Percentiles rank a stretch among this genome's conserved stretches.
Conservation (phyloP, 37 sponge, comb jelly and placozoan species). For the Theonella swinhoei region DNA sequence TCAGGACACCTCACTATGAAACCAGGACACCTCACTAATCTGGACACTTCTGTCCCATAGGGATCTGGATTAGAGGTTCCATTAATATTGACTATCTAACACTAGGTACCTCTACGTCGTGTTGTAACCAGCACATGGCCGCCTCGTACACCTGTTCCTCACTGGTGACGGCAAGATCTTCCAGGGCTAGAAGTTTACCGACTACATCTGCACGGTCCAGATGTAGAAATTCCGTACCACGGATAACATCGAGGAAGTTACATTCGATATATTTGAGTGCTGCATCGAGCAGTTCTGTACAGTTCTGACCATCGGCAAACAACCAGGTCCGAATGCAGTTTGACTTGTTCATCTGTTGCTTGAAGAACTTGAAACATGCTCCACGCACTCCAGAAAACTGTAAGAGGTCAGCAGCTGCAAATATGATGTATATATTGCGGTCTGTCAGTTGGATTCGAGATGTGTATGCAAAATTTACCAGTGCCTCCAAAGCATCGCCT, state of each 20-base stretch:
- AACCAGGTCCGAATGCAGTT: constrained; percentile 77
- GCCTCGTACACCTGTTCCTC: constrained; percentile 88
- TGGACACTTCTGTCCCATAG: too few relatives aligned
- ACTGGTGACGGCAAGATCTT: constrained; percentile 57
- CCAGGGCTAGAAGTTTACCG: constrained; percentile 28
- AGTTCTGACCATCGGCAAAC: constrained; percentile 67
- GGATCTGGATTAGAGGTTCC: too few relatives aligned
- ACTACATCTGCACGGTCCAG: constrained; percentile 45
- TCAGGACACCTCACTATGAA: too few relatives aligned
- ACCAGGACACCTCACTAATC: too few relatives aligned
- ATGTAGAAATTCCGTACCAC: constrained; percentile 62
- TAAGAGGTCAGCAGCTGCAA: constrained; percentile 72
- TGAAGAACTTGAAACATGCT: constrained; percentile 80
- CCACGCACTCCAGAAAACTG: constrained; percentile 58
- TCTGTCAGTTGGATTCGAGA: constrained; percentile 70
- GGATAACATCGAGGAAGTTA: constrained; percentile 61
- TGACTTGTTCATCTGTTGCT: constrained; percentile 60
- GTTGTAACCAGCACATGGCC: constrained; percentile 62
- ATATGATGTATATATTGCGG: constrained; percentile 60
- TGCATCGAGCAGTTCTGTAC: constrained; percentile 69
- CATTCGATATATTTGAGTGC: constrained; percentile 54
- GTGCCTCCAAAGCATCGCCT: constrained; percentile 36
- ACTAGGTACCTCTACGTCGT: constrained; percentile 32
- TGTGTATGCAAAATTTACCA: constrained; percentile 80
- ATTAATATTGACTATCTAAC: too few relatives aligned